phyloP scores from a whole-genome alignment of 2,797 vertebrate species.

The Gadopsis bispinosus region DNA sequence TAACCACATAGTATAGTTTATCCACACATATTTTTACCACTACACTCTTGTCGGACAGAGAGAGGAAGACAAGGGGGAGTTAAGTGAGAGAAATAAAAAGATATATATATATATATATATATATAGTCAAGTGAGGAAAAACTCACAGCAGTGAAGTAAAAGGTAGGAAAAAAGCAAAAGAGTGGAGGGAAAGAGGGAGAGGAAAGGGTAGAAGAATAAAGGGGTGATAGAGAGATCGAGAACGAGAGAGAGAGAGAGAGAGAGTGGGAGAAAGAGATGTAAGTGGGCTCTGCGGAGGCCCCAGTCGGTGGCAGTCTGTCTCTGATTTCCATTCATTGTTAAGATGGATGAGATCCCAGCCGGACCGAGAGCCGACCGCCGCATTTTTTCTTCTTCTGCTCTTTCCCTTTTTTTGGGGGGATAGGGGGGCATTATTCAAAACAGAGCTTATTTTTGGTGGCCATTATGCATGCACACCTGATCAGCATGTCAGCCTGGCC shows the following conservation, averaged over 20 bases:
- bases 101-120: not conserved
- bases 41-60: not conserved
- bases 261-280: slow-evolving; percentile 74
- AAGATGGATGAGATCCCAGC: slow-evolving; percentile 97
- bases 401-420: slow-evolving; percentile 46
- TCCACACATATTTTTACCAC: not conserved
- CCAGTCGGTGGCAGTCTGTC: slow-evolving; percentile 84
- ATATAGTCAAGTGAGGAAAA: slow-evolving; percentile 29
- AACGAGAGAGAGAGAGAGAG: slow-evolving; percentile 28
- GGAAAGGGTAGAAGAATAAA: slow-evolving; percentile 62
- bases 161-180: slow-evolving; percentile 15
- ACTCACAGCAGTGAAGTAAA: slow-evolving; percentile 34
- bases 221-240: slow-evolving; percentile 57
- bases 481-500: slow-evolving; percentile 94
- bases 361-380: slow-evolving; percentile 94
- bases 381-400: slow-evolving; percentile 84
- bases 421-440: slow-evolving; percentile 95
- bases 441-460: slow-evolving; percentile 96
- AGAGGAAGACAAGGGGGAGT: slow-evolving; percentile 2
- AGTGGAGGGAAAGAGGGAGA: slow-evolving; percentile 37
- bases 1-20: not conserved
- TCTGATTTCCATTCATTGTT: slow-evolving; percentile 95
- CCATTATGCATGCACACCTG: slow-evolving; percentile 98
- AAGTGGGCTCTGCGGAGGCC: slow-evolving; percentile 84
- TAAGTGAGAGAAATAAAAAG: not conserved